Percentiles rank a stretch among this genome's conserved stretches.
Evolutionary conservation across 2,888 invertebrate species (phyloP).

Genomic region (Bellardia bayeri): DNA sequence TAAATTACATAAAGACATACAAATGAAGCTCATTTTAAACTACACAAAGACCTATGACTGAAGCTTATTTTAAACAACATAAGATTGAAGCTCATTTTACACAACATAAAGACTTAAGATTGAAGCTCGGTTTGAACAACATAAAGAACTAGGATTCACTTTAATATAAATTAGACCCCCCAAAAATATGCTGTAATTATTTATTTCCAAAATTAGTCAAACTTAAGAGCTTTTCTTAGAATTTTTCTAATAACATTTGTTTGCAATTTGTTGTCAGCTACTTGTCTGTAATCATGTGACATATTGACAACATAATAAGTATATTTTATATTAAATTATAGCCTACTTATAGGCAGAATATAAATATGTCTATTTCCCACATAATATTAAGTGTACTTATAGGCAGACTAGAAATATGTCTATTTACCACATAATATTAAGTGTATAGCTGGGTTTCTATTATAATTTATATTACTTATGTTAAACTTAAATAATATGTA

Average conservation of each 20-base stretch:
- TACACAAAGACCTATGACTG: too few species aligned
- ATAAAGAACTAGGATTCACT: too few species aligned
- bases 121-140: too few species aligned
- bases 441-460: background rate
- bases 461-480: background rate
- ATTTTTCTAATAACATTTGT: background rate
- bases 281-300: background rate
- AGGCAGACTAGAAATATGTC: background rate
- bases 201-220: background rate
- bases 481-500: background rate
- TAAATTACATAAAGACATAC: too few species aligned
- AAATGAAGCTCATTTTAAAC: too few species aligned
- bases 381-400: slow-evolving; percentile 15
- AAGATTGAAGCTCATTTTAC: too few species aligned
- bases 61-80: too few species aligned
- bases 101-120: too few species aligned
- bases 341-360: slow-evolving; percentile 28
- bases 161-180: background rate
- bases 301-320: slow-evolving; percentile 1
- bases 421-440: background rate
- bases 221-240: background rate
- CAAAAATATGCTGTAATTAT: background rate
- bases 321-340: background rate
- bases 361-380: background rate
- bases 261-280: background rate